A percentile compares a stretch with the other conserved stretches of the same genome.
Conservation (phyloP, 2,113 vertebrate genomes). For the Zosterops borbonicus region DNA sequence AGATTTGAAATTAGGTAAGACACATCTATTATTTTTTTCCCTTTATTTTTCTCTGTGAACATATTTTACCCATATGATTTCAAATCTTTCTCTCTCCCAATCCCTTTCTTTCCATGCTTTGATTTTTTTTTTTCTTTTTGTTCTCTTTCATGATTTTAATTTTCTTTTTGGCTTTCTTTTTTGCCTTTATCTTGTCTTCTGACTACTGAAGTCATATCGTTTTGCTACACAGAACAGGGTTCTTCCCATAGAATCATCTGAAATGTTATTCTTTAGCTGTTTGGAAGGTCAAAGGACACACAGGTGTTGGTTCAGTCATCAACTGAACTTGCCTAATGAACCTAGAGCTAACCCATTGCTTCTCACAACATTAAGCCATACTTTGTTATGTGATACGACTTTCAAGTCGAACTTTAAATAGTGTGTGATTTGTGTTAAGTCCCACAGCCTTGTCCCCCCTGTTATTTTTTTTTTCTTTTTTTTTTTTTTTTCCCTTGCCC, state of each 20-base stretch:
- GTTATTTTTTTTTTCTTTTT: background rate
- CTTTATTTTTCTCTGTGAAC: background rate
- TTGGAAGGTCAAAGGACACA: background rate
- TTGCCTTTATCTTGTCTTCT: background rate
- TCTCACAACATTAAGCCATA: background rate
- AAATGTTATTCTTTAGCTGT: background rate
- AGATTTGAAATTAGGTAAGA: background rate
- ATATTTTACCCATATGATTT: background rate
- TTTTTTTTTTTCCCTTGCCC: background rate
- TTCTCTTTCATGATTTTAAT: background rate
- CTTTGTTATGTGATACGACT: rapidly evolving
- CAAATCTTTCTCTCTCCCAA: rapidly evolving
- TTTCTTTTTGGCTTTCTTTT: background rate
- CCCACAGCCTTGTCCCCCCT: background rate
- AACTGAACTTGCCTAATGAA: background rate
- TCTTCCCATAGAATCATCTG: background rate
- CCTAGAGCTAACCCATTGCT: background rate
- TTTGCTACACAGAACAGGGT: background rate
- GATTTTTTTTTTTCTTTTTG: background rate
- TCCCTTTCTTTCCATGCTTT: background rate
- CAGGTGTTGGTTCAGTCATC: background rate
- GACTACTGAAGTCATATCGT: background rate
- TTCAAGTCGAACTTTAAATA: background rate
- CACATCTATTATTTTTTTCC: background rate
- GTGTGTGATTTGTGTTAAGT: background rate